Evolutionary conservation across 2,888 invertebrate genomes (phyloP).

Genomic region (Caenorhabditis doughertyi): DNA sequence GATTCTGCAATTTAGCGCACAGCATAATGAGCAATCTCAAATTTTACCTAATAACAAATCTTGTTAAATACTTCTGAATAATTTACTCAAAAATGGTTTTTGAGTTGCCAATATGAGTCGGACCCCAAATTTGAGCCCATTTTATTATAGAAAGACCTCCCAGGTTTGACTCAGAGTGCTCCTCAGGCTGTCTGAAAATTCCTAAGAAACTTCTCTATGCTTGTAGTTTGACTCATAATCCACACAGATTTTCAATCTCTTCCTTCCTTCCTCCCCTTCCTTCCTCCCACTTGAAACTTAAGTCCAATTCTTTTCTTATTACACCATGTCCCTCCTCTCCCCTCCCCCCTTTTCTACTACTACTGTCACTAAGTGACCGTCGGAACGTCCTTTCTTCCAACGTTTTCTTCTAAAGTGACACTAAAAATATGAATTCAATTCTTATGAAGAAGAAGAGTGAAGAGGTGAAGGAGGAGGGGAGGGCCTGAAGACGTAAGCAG

Average conservation of each 20-base stretch:
- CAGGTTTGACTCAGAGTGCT: too few species aligned
- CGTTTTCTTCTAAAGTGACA: constrained; percentile 37
- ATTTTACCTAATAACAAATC: too few species aligned
- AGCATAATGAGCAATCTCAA: too few species aligned
- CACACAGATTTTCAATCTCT: neutral
- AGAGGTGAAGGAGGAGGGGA: constrained; percentile 15
- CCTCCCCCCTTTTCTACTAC: neutral
- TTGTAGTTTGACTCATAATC: neutral
- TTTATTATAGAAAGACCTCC: too few species aligned
- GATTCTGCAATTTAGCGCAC: too few species aligned
- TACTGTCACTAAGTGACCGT: constrained; percentile 22
- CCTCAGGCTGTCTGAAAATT: too few species aligned
- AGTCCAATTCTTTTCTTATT: constrained; percentile 28
- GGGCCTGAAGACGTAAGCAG: constrained; percentile 56
- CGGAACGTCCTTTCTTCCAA: constrained; percentile 16
- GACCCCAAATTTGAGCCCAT: too few species aligned
- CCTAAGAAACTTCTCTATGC: neutral
- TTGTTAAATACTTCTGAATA: too few species aligned
- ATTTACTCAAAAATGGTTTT: too few species aligned
- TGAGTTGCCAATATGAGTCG: too few species aligned
- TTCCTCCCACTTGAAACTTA: constrained; percentile 12
- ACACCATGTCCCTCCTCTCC: constrained; percentile 14
- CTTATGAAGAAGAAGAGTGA: constrained; percentile 10
- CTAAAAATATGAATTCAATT: constrained; percentile 57
- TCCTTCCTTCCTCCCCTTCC: neutral